A percentile compares a stretch with the other conserved stretches of the same genome.
Evolutionary conservation across 2,797 vertebrate species (phyloP).

Genomic region (Miichthys miiuy): DNA sequence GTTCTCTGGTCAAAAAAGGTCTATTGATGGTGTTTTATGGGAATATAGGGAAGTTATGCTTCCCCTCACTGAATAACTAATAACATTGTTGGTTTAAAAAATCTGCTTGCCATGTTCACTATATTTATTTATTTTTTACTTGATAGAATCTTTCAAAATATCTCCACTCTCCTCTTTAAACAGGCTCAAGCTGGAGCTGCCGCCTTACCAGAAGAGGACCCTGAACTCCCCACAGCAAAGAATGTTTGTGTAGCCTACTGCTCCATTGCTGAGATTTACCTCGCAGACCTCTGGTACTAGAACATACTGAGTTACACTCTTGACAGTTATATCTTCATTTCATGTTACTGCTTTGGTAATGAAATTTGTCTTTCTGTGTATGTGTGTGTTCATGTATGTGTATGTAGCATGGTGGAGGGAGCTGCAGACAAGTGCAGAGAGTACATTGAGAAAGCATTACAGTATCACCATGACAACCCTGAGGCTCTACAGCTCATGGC

Average conservation of each 20-base stretch:
- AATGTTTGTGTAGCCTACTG: conserved; percentile 88
- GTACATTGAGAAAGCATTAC: conserved; percentile 85
- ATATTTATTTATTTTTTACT: neutral
- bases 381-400: conserved; percentile 20
- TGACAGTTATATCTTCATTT: conserved; percentile 16
- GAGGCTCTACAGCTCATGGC: conserved; percentile 91
- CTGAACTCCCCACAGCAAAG: conserved; percentile 74
- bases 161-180: conserved; percentile 10
- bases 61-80: neutral
- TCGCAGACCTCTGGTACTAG: conserved; percentile 89
- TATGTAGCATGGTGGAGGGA: conserved; percentile 86
- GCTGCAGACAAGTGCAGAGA: conserved; percentile 86
- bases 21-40: neutral
- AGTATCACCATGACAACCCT: conserved; percentile 85
- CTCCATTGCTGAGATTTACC: conserved; percentile 89
- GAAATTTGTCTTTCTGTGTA: conserved; percentile 23
- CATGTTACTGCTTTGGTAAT: conserved; percentile 23
- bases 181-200: conserved; percentile 77
- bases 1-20: neutral
- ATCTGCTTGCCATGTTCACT: neutral
- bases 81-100: neutral
- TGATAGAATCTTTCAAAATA: neutral
- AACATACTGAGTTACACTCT: conserved; percentile 14
- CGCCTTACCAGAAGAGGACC: conserved; percentile 61
- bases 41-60: neutral